These are phyloP conservation scores for Lepus americanus DNA, from an alignment of 2,113 vertebrate species.

Conservation along the genomic window DNA sequence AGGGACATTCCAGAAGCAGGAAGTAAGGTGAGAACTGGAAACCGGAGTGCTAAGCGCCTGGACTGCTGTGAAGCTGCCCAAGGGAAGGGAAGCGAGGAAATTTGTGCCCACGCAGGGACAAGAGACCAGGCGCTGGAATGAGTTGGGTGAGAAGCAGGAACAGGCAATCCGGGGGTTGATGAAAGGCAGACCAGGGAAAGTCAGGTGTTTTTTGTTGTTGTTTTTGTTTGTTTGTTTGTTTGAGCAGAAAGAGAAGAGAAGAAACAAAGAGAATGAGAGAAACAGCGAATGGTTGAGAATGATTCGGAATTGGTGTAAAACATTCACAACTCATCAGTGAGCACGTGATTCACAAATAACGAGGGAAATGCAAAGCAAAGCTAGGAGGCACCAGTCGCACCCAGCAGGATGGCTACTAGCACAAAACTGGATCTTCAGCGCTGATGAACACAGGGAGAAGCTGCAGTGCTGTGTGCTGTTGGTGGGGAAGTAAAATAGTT, in stretches of 20 bases:
- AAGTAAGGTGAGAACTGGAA: neutral
- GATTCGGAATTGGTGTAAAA: neutral
- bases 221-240: too few relatives aligned
- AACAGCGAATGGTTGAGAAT: neutral
- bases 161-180: too few relatives aligned
- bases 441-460: neutral
- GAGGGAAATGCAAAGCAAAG: neutral
- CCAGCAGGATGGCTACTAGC: neutral
- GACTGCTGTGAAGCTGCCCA: neutral
- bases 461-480: neutral
- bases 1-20: slow-evolving; percentile 7
- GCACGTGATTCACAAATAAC: neutral
- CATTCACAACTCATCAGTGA: neutral
- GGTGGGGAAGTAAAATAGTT: neutral
- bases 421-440: neutral
- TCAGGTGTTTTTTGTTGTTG: too few relatives aligned
- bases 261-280: neutral
- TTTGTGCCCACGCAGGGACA: fast-evolving
- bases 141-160: neutral
- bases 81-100: too few relatives aligned
- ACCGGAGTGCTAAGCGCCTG: neutral
- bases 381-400: neutral
- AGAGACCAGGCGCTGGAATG: neutral
- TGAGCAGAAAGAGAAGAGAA: neutral
- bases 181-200: neutral